phyloP scores from a whole-genome alignment of 2,888 invertebrate genomes.

The Cheilosia soror region DNA sequence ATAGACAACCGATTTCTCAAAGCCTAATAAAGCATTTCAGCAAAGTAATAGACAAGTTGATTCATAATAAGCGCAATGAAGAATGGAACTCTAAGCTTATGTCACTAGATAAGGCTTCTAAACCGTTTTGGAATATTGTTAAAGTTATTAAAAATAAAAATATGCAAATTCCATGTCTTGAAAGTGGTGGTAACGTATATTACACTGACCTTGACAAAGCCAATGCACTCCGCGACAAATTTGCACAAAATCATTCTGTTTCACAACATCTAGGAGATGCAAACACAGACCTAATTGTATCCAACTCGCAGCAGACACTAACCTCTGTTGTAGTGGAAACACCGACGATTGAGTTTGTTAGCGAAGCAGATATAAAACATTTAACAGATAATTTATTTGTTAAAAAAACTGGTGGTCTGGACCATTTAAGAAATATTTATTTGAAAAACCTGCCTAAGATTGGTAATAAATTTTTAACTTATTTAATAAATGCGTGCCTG shows the following conservation, averaged over 20 bases:
- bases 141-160: slow-evolving; percentile 15
- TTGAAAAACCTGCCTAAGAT: neutral
- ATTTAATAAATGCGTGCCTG: slow-evolving; percentile 3
- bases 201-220: neutral
- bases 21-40: neutral
- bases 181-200: neutral
- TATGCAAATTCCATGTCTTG: neutral
- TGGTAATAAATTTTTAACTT: neutral
- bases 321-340: neutral
- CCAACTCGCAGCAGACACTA: too few species aligned
- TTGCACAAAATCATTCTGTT: neutral
- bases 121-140: slow-evolving; percentile 8
- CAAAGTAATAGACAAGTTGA: neutral
- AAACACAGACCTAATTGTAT: neutral
- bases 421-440: neutral
- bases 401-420: neutral
- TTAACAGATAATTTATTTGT: neutral
- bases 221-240: neutral
- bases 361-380: neutral
- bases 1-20: neutral
- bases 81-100: slow-evolving; percentile 2
- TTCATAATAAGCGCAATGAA: neutral
- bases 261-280: slow-evolving; percentile 6
- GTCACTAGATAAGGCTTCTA: neutral
- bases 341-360: neutral